Evolutionary conservation across 2,888 invertebrate species (phyloP).

Genomic region (Tenthredo scrophulariae): DNA sequence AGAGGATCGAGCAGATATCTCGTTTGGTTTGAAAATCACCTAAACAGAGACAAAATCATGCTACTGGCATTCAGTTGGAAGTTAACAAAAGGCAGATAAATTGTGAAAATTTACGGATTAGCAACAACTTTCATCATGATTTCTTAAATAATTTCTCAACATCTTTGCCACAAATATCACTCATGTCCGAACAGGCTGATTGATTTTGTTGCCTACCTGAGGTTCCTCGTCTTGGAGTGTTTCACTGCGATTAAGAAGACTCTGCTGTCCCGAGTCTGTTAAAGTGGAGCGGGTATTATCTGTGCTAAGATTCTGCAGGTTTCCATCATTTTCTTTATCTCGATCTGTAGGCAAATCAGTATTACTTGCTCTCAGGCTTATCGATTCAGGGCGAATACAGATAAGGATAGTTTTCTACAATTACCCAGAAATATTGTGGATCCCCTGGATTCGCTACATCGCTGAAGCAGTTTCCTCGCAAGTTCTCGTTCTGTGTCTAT

Average conservation of each 20-base stretch:
- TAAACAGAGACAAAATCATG: slow-evolving; percentile 56
- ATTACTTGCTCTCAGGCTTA: not conserved
- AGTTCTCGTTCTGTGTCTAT: slow-evolving; percentile 66
- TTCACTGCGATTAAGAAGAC: slow-evolving; percentile 47
- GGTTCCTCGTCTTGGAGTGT: slow-evolving; percentile 57
- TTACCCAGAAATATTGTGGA: slow-evolving; percentile 26
- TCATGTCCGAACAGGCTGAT: not conserved
- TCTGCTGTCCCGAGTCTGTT: slow-evolving; percentile 23
- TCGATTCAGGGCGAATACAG: not conserved
- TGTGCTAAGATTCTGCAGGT: slow-evolving; percentile 63
- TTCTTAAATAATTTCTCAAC: not conserved
- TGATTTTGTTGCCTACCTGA: slow-evolving; percentile 56
- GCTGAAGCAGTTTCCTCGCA: slow-evolving; percentile 70
- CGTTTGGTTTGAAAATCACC: slow-evolving; percentile 72
- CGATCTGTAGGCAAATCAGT: slow-evolving; percentile 59
- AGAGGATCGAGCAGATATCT: slow-evolving; percentile 74
- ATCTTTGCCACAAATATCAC: not conserved
- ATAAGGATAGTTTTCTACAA: not conserved
- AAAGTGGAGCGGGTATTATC: slow-evolving; percentile 59
- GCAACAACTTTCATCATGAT: not conserved
- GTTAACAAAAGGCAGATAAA: slow-evolving; percentile 6
- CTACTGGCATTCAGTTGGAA: slow-evolving; percentile 2
- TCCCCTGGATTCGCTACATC: slow-evolving; percentile 62
- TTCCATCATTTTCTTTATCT: slow-evolving; percentile 71
- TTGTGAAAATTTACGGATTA: not conserved